Evolutionary conservation across 35 echinoderm and acorn worm genomes (phyloP).

Genomic region (Ptychodera flava): DNA sequence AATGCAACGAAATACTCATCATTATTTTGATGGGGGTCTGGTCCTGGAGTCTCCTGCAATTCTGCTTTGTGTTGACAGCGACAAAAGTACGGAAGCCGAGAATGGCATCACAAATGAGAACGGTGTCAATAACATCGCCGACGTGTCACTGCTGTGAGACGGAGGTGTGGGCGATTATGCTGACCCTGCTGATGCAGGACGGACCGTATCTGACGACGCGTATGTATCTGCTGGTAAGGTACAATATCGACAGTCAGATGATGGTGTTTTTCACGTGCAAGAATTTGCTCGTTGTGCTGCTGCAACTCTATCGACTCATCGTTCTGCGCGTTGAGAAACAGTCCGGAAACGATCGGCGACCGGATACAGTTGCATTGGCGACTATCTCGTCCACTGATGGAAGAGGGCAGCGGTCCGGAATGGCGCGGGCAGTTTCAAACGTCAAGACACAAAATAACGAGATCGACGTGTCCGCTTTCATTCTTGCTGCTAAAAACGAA

Average conservation of each 20-base stretch:
- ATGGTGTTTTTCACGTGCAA: conserved; percentile 94
- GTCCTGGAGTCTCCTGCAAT: conserved; percentile 62
- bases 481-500: not conserved
- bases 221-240: conserved; percentile 65
- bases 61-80: conserved; percentile 50
- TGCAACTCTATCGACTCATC: conserved; percentile 76
- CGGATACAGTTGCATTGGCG: not conserved
- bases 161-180: conserved; percentile 82
- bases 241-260: conserved; percentile 44
- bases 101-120: not conserved
- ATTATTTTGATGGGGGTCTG: conserved; percentile 25
- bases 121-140: not conserved
- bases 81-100: conserved; percentile 36
- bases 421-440: not conserved
- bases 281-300: conserved; percentile 69
- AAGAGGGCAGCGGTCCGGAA: not conserved
- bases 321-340: conserved; percentile 67
- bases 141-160: conserved; percentile 53
- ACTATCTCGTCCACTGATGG: not conserved
- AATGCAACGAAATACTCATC: conserved; percentile 24
- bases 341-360: not conserved
- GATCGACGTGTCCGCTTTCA: not conserved
- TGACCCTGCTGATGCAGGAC: conserved; percentile 72
- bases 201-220: conserved; percentile 72
- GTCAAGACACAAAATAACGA: not conserved